A percentile compares a stretch with the other conserved stretches of the same genome.
These are phyloP conservation scores for Anolis apletophallus DNA, from an alignment of 2,797 vertebrate species.

Conservation along the genomic window DNA sequence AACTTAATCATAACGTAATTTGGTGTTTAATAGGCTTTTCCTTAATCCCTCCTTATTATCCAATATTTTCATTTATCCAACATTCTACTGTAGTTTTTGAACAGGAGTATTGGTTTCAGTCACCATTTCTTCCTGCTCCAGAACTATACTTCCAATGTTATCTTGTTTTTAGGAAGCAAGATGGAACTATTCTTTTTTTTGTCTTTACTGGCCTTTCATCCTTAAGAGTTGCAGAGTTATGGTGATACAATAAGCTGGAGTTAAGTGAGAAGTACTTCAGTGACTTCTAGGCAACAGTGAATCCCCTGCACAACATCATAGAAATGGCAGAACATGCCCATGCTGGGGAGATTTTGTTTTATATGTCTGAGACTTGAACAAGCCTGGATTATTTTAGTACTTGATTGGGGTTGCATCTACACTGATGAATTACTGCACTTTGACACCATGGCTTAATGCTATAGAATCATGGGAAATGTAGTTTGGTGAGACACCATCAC, in stretches of 20 bases:
- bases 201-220: background rate
- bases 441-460: no score
- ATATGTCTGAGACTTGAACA: background rate
- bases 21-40: no score
- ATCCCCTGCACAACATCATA: background rate
- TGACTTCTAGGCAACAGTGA: background rate
- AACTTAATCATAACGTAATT: no score
- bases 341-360: background rate
- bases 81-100: no score
- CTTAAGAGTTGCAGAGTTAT: background rate
- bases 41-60: no score
- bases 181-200: background rate
- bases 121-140: background rate
- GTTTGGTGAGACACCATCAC: no score
- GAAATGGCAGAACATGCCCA: background rate
- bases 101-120: background rate
- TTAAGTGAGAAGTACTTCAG: background rate
- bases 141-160: background rate
- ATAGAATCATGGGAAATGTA: no score
- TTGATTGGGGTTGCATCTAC: background rate
- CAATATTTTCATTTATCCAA: no score
- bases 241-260: background rate
- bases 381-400: background rate
- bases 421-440: no score
- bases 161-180: background rate